A percentile compares a stretch with the other conserved stretches of the same genome.
These are phyloP conservation scores for Oligia fasciuncula DNA, from an alignment of 2,888 invertebrate genomes.

Conservation along the genomic window DNA sequence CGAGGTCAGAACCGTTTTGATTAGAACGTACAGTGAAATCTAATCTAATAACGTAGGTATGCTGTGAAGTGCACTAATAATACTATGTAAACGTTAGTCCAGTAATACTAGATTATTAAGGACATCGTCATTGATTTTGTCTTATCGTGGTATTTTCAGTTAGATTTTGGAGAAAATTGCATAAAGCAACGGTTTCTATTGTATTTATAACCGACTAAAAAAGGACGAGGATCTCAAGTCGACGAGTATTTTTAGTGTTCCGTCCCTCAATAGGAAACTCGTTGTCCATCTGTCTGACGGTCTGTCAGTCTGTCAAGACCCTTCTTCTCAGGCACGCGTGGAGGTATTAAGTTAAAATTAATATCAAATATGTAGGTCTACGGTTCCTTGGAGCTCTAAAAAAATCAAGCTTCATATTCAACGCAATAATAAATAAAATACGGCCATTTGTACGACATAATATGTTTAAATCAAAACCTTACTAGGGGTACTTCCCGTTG, in stretches of 20 bases:
- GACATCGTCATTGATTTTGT: not conserved
- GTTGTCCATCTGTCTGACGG: not conserved
- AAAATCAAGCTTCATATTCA: too few relatives aligned
- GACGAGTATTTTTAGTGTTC: too few relatives aligned
- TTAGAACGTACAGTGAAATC: conserved; percentile 61
- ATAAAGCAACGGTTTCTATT: not conserved
- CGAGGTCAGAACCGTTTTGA: conserved; percentile 50
- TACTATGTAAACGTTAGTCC: conserved; percentile 11
- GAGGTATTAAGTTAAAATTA: too few relatives aligned
- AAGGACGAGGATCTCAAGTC: too few relatives aligned
- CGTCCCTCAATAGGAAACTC: not conserved
- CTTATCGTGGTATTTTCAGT: not conserved
- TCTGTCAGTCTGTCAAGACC: not conserved
- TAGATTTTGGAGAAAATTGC: not conserved
- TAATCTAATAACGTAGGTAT: conserved; percentile 56
- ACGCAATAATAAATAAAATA: too few relatives aligned
- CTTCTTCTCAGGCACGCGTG: not conserved
- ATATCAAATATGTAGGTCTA: too few relatives aligned
- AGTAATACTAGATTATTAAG: conserved; percentile 5
- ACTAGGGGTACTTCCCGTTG: too few relatives aligned
- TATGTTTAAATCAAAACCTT: too few relatives aligned
- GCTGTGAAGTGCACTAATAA: conserved; percentile 34
- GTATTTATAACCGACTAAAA: too few relatives aligned
- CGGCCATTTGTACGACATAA: too few relatives aligned
- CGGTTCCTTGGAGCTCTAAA: too few relatives aligned